Percentiles rank a stretch among this genome's conserved stretches.
phyloP scores from a whole-genome alignment of 2,797 vertebrate species.

The Hydrolagus colliei region DNA sequence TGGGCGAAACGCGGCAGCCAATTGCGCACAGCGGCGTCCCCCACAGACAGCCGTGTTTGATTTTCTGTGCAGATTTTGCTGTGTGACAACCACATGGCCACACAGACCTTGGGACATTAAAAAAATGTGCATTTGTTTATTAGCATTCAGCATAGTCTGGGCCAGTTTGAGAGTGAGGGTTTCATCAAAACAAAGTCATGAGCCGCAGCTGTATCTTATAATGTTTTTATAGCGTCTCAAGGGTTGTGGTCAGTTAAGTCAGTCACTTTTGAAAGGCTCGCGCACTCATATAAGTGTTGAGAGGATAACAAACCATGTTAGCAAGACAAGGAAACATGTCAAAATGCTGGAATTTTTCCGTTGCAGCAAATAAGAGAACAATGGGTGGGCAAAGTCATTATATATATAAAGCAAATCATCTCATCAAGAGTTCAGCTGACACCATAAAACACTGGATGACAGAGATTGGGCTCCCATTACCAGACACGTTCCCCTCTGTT shows the following conservation, averaged over 20 bases:
- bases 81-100: too few relatives aligned
- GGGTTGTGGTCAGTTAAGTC: conserved; percentile 28
- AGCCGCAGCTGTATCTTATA: conserved; percentile 3
- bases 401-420: not conserved
- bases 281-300: not conserved
- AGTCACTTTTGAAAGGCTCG: conserved; percentile 21
- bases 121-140: too few relatives aligned
- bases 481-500: not conserved
- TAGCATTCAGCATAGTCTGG: not conserved
- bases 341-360: not conserved
- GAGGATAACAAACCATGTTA: conserved; percentile 27
- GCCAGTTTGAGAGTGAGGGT: not conserved
- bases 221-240: conserved; percentile 19
- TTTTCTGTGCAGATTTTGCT: too few relatives aligned
- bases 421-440: not conserved
- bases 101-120: too few relatives aligned
- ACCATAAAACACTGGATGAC: too few relatives aligned
- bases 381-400: not conserved
- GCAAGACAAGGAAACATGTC: not conserved
- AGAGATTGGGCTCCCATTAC: too few relatives aligned
- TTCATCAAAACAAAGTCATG: conserved; percentile 1
- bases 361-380: not conserved
- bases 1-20: too few relatives aligned
- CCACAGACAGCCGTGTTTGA: too few relatives aligned
- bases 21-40: too few relatives aligned